These are phyloP conservation scores for Lates calcarifer DNA, from an alignment of 2,113 vertebrate species.

Conservation along the genomic window DNA sequence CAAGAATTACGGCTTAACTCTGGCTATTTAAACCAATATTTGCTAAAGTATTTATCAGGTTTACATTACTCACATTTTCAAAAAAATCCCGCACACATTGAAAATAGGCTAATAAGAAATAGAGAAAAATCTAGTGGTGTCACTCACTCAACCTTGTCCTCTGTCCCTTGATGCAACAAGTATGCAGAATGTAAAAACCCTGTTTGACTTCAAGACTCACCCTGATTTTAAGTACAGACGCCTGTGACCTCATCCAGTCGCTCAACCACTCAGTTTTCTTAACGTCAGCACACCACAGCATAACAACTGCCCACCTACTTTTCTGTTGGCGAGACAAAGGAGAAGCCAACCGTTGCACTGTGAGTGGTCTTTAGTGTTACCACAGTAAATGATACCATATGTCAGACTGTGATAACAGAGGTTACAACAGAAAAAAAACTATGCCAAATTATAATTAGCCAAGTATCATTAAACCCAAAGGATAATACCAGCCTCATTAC, in stretches of 20 bases:
- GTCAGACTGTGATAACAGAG: constrained; percentile 43
- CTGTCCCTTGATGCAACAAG: constrained; percentile 38
- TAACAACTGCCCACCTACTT: constrained; percentile 26
- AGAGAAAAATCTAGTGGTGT: neutral
- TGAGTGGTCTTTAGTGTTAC: constrained; percentile 36
- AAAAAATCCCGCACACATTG: neutral
- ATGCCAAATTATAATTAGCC: constrained; percentile 61
- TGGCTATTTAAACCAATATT: constrained; percentile 1
- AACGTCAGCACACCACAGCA: constrained; percentile 50
- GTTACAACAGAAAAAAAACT: constrained; percentile 25
- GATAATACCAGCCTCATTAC: constrained; percentile 60
- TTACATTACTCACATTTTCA: neutral
- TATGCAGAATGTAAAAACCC: constrained; percentile 42
- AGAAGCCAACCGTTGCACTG: constrained; percentile 9
- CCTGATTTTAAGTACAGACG: constrained; percentile 62
- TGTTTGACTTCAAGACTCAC: constrained; percentile 59
- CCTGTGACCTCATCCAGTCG: constrained; percentile 77
- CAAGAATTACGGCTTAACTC: neutral
- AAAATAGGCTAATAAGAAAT: neutral
- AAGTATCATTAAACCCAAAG: constrained; percentile 65
- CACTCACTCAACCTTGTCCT: constrained; percentile 65
- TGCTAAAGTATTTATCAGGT: neutral
- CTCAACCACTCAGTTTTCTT: constrained; percentile 62
- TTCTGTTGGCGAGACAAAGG: constrained; percentile 24
- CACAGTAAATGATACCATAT: constrained; percentile 62